Conservation (phyloP, 2,888 invertebrate genomes). For the Tiphia femorata region DNA sequence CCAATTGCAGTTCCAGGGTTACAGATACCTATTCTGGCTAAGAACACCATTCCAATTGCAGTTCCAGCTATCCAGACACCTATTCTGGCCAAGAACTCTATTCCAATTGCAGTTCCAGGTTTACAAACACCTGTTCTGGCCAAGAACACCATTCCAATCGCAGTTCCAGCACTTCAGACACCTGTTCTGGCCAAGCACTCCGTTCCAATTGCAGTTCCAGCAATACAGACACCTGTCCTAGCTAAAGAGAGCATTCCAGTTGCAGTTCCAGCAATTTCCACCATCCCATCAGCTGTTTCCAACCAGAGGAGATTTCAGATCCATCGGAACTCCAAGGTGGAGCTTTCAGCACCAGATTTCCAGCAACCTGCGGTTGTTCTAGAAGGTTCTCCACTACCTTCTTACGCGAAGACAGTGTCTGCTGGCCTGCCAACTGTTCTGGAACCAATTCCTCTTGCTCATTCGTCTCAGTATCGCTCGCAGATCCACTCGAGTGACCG, state of each 20-base stretch:
- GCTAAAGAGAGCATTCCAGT: background rate
- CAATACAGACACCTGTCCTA: background rate
- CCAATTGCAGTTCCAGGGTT: background rate
- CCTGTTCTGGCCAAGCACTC: background rate
- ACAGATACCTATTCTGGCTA: background rate
- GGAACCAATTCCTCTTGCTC: slow-evolving; percentile 9
- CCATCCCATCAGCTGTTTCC: slow-evolving; percentile 11
- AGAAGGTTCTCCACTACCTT: background rate
- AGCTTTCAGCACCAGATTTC: background rate
- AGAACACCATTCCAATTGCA: background rate
- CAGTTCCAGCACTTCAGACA: background rate
- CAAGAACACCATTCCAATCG: background rate
- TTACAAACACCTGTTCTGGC: background rate
- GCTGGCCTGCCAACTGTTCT: slow-evolving; percentile 1
- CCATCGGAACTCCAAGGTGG: slow-evolving; percentile 19
- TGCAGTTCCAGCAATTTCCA: background rate
- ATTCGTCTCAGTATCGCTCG: slow-evolving; percentile 16
- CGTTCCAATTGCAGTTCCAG: background rate
- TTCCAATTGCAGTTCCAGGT: background rate
- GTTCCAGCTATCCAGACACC: background rate
- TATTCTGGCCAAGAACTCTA: background rate
- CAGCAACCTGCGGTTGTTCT: slow-evolving; percentile 6
- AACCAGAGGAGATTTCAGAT: slow-evolving; percentile 27
- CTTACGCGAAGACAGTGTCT: background rate
- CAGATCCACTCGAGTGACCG: slow-evolving; percentile 17